Base-by-base conservation (phyloP, 2,113 vertebrate species). In the Pangasianodon gigas region DNA sequence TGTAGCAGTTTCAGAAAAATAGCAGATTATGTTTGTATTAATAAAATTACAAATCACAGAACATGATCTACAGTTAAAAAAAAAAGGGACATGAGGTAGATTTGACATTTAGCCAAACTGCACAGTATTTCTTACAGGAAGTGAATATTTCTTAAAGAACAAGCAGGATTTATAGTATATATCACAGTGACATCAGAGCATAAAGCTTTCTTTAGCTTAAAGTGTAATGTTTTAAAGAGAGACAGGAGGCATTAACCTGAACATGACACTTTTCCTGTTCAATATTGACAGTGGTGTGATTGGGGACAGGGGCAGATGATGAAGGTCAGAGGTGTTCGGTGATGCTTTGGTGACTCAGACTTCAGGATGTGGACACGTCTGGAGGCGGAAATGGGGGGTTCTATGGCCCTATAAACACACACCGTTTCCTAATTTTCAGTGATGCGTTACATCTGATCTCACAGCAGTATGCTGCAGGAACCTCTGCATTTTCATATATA, bases 271-370 rank as follows among this genome's bases (percentile, higher is more conserved):
- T 62, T 21, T 80, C 71, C 54, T 62, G 44, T 19, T 19, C 32
- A 87, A 79, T 89, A 79, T 87, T 91, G 88, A 58, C 85, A 29
- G 6, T 41, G 69, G 26, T 54, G 54, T 89, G 88, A 91, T 89
- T 86, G 88, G 21, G 84, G 79, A 8, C 79, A 67, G 24, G 29
- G 5, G 14, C 62, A 74, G 37, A 60, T 75, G 69, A 82, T 41
- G 52, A 37, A 44, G 90, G 69, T 87, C 79, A 87, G 29, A n/a
- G 24, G 46, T 54, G 21, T 80, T 88, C 16, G 67, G 60, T 91
- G 46, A 19, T 1, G 7, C 62, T 29, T n/a, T 69, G 41, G 44
- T 88, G 26, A 81, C 29, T 54, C 41, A 29, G 37, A 29, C 6
- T 69, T 77, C 37, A 79, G 85, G 29, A 83, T 44, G 80, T 79